These are phyloP conservation scores for Siniperca obscura DNA, from an alignment of 2,797 vertebrate species.

Conservation along the genomic window DNA sequence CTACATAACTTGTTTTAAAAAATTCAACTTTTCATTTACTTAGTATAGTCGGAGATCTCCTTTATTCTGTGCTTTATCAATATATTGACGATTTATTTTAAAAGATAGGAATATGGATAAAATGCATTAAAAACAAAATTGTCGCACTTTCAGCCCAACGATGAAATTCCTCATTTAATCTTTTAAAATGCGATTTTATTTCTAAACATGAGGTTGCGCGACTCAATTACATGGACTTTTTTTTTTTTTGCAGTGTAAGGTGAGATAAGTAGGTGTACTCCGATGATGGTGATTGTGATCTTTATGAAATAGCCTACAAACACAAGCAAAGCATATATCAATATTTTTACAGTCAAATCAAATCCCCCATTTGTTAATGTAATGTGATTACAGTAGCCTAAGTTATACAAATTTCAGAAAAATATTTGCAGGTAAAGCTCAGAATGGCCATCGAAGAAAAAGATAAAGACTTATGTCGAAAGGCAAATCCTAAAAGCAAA, in stretches of 20 bases:
- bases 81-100: neutral
- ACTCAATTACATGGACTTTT: neutral
- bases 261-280: slow-evolving; percentile 11
- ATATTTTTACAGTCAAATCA: neutral
- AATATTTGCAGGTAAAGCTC: neutral
- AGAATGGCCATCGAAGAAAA: neutral
- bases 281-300: slow-evolving; percentile 21
- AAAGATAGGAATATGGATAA: neutral
- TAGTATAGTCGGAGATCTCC: neutral
- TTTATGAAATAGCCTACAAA: neutral
- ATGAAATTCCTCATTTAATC: neutral
- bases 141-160: neutral
- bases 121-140: neutral
- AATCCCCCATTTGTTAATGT: neutral
- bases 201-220: neutral
- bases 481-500: too few species aligned
- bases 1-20: neutral
- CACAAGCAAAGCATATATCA: neutral
- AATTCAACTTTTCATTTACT: neutral
- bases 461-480: neutral
- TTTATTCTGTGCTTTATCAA: neutral
- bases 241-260: slow-evolving; percentile 20
- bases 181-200: neutral
- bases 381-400: neutral
- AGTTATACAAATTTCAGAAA: neutral